These are phyloP conservation scores for Ceratothoa steindachneri DNA, from an alignment of 2,888 invertebrate species.

Conservation along the genomic window DNA sequence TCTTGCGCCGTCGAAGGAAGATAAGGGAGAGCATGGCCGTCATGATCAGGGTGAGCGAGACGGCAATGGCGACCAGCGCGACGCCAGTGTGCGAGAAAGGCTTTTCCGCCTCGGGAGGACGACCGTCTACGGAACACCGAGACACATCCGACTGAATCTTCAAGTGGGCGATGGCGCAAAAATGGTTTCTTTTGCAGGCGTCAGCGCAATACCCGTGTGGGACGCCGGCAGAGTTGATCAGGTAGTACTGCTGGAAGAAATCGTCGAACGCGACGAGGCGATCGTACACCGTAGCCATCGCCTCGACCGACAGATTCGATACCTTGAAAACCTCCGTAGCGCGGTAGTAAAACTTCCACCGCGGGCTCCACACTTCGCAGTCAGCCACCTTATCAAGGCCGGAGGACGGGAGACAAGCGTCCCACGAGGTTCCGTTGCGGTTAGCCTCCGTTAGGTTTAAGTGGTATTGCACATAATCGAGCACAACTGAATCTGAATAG, in stretches of 20 bases:
- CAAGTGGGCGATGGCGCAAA: constrained; percentile 38
- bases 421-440: background rate
- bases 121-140: background rate
- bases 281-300: constrained; percentile 27
- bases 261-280: constrained; percentile 20
- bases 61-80: background rate
- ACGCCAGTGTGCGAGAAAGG: background rate
- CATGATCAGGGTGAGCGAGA: background rate
- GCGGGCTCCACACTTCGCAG: background rate
- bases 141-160: constrained; percentile 13
- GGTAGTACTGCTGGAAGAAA: constrained; percentile 40
- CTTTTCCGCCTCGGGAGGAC: background rate
- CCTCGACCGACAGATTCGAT: constrained; percentile 19
- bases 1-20: background rate
- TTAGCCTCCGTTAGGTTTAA: constrained; percentile 39
- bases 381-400: background rate
- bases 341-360: constrained; percentile 38
- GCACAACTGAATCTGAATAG: constrained; percentile 17
- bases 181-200: constrained; percentile 27
- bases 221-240: constrained; percentile 42
- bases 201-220: constrained; percentile 23
- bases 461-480: constrained; percentile 43
- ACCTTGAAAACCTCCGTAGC: constrained; percentile 33
- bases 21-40: background rate
- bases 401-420: background rate